Evolutionary conservation across 2,888 invertebrate species (phyloP).

Genomic region (Chorisops tibialis): DNA sequence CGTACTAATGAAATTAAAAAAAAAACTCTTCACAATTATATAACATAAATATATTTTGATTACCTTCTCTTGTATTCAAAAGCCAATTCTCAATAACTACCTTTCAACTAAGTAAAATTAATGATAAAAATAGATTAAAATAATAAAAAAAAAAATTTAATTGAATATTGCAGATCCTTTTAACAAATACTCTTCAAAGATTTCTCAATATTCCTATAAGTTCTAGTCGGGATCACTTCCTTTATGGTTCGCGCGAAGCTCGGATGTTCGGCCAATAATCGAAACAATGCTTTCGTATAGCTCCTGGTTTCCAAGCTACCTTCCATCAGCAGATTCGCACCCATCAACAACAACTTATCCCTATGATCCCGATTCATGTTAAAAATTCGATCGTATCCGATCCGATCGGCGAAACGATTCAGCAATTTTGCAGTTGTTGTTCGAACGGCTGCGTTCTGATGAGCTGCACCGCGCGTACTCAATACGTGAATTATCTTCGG

Average conservation of each 20-base stretch:
- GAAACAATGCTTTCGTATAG: conserved; percentile 75
- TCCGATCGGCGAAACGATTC: conserved; percentile 65
- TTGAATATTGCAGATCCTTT: neutral
- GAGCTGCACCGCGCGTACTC: conserved; percentile 66
- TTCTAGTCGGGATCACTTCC: conserved; percentile 75
- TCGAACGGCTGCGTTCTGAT: conserved; percentile 85
- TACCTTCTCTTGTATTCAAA: no score
- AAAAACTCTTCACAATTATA: no score
- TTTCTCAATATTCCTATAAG: conserved; percentile 80
- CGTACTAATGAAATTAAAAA: no score
- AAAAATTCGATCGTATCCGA: conserved; percentile 71
- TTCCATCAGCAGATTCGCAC: conserved; percentile 80
- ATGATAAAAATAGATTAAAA: no score
- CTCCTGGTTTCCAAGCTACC: conserved; percentile 81
- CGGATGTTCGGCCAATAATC: conserved; percentile 66
- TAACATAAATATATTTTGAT: no score
- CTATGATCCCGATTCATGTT: conserved; percentile 72
- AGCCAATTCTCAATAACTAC: no score
- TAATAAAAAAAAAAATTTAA: no score
- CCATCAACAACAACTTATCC: conserved; percentile 73
- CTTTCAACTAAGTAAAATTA: no score
- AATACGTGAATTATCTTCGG: conserved; percentile 65
- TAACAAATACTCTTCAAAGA: conserved; percentile 55
- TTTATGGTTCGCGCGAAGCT: conserved; percentile 73
- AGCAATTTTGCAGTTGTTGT: conserved; percentile 79